Evolutionary conservation across 2,797 vertebrate genomes (phyloP).

Genomic region (Arrhamphus sclerolepis): DNA sequence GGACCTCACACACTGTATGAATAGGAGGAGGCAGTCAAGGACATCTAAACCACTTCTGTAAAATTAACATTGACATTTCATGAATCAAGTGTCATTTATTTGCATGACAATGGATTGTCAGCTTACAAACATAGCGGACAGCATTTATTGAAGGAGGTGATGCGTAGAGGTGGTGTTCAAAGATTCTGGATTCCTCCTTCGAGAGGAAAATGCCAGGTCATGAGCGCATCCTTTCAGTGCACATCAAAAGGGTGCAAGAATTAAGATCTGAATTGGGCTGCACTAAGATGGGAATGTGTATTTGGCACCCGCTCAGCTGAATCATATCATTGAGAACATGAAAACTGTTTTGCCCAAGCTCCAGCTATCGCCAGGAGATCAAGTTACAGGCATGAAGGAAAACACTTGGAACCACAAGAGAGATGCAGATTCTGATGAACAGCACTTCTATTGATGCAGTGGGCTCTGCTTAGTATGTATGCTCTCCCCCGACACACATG

Average conservation of each 20-base stretch:
- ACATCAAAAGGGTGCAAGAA: constrained; percentile 27
- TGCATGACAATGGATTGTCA: neutral
- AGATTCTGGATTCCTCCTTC: constrained; percentile 30
- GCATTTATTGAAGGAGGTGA: too few relatives aligned
- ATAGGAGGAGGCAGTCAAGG: neutral
- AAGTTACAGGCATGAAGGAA: constrained; percentile 49
- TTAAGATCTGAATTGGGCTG: constrained; percentile 38
- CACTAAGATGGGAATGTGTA: constrained; percentile 41
- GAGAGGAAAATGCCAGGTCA: constrained; percentile 50
- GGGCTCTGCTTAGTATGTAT: constrained; percentile 69
- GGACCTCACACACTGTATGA: neutral
- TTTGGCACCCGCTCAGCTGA: constrained; percentile 21
- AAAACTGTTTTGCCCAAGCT: constrained; percentile 1
- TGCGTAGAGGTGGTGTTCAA: constrained; percentile 28
- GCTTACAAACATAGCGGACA: too few relatives aligned
- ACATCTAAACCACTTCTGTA: neutral
- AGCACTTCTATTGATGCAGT: constrained; percentile 75
- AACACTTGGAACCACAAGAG: constrained; percentile 61
- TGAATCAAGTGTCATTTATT: neutral
- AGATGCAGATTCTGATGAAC: constrained; percentile 73
- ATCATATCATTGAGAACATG: constrained; percentile 7
- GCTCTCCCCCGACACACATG: constrained; percentile 34
- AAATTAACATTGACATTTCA: neutral
- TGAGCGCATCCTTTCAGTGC: constrained; percentile 24
- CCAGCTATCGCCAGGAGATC: constrained; percentile 18